Percentiles rank a stretch among this genome's conserved stretches.
These are phyloP conservation scores for Galemys pyrenaicus DNA, from an alignment of 2,113 vertebrate species.

Conservation along the genomic window DNA sequence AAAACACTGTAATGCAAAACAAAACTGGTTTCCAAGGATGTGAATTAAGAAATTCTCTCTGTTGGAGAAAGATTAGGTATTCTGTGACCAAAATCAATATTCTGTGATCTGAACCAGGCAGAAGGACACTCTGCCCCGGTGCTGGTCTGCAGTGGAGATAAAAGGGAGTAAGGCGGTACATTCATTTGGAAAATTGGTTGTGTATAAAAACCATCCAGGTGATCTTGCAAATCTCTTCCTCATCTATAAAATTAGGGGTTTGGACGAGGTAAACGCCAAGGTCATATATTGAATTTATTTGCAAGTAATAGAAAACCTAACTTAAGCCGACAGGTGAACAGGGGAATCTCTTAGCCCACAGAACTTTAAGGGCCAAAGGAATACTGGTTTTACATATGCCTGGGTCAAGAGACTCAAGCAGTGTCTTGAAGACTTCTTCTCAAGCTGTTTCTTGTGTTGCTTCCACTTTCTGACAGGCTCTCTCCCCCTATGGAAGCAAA, in stretches of 20 bases:
- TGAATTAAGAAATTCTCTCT: conserved; percentile 71
- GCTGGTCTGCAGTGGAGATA: conserved; percentile 15
- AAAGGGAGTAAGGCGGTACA: conserved; percentile 19
- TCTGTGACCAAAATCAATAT: conserved; percentile 75
- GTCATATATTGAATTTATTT: neutral
- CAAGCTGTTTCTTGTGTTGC: neutral
- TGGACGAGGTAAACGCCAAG: conserved; percentile 12
- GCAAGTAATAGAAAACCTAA: neutral
- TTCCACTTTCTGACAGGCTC: neutral
- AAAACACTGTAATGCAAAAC: conserved; percentile 77
- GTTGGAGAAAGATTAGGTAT: conserved; percentile 74
- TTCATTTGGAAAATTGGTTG: conserved; percentile 17
- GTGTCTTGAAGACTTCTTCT: neutral
- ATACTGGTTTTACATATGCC: neutral
- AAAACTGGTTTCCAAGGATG: conserved; percentile 68
- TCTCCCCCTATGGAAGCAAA: neutral
- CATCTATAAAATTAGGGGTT: neutral
- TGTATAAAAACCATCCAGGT: neutral
- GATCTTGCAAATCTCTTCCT: conserved; percentile 13
- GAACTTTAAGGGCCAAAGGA: neutral
- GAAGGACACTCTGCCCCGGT: conserved; percentile 2
- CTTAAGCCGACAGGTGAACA: neutral
- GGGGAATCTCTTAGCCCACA: neutral
- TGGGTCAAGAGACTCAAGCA: neutral
- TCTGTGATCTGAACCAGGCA: conserved; percentile 60